phyloP scores from a whole-genome alignment of 1,140 invertebrate species.

The Ectropis grisescens region DNA sequence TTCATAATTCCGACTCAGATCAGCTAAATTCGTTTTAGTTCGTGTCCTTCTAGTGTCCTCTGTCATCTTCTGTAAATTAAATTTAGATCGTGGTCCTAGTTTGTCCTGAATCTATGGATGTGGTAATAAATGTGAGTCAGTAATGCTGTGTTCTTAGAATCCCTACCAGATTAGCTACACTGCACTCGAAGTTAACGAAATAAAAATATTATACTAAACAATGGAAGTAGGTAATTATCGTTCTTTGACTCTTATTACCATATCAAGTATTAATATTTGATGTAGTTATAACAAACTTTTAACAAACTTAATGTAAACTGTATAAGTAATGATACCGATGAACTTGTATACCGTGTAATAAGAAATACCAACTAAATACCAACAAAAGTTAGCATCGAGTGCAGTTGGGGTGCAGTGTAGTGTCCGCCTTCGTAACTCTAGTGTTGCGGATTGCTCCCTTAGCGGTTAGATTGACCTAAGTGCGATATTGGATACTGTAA shows the following conservation, averaged over 20 bases:
- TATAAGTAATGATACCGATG: too few relatives aligned
- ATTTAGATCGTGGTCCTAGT: conserved; percentile 44
- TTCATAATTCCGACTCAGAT: conserved; percentile 46
- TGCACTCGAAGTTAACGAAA: conserved; percentile 24
- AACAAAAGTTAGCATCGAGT: conserved; percentile 33
- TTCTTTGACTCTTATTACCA: too few relatives aligned
- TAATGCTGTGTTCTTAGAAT: conserved; percentile 52
- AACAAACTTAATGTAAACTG: too few relatives aligned
- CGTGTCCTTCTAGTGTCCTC: conserved; percentile 18
- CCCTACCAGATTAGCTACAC: conserved; percentile 25
- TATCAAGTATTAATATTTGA: too few relatives aligned
- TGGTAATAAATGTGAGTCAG: conserved; percentile 54
- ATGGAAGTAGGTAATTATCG: too few relatives aligned
- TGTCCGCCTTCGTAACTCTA: conserved; percentile 52
- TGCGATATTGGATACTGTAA: conserved; percentile 45
- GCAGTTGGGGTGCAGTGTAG: conserved; percentile 41
- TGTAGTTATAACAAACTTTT: too few relatives aligned
- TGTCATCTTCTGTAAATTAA: conserved; percentile 7
- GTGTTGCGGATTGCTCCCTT: conserved; percentile 46
- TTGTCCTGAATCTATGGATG: conserved; percentile 45
- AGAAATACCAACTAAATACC: too few relatives aligned
- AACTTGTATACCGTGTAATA: too few relatives aligned
- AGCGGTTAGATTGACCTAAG: conserved; percentile 51
- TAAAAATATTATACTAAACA: too few relatives aligned
- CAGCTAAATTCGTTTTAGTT: conserved; percentile 25